phyloP scores from a whole-genome alignment of 2,888 invertebrate species.

The Dugesia japonica region DNA sequence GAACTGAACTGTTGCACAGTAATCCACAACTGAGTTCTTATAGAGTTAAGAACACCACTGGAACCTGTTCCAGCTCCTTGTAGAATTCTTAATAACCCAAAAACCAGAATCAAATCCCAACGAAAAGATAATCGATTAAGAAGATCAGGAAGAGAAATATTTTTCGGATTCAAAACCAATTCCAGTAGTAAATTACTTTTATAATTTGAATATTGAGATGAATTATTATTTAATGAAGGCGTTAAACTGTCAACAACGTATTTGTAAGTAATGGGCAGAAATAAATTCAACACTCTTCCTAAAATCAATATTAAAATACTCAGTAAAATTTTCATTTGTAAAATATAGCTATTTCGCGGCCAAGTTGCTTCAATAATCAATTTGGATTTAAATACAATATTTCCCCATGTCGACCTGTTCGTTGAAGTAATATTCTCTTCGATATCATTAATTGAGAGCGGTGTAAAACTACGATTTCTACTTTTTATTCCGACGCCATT shows the following conservation, averaged over 20 bases:
- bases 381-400: conserved; percentile 60
- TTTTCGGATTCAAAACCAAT: neutral
- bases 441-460: neutral
- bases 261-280: conserved; percentile 79
- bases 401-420: conserved; percentile 43
- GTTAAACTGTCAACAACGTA: conserved; percentile 51
- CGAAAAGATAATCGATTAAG: conserved; percentile 53
- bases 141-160: conserved; percentile 9
- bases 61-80: conserved; percentile 67
- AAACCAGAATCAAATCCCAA: conserved; percentile 75
- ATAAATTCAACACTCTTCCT: conserved; percentile 73
- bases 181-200: neutral
- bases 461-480: neutral
- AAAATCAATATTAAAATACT: conserved; percentile 57
- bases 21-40: conserved; percentile 81
- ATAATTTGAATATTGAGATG: neutral
- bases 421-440: neutral
- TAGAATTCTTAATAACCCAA: conserved; percentile 71
- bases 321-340: conserved; percentile 53
- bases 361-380: conserved; percentile 75
- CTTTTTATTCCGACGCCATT: conserved; percentile 41
- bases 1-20: conserved; percentile 85
- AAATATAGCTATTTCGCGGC: conserved; percentile 63
- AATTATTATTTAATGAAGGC: conserved; percentile 32
- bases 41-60: conserved; percentile 70